Percentiles rank a stretch among this genome's conserved stretches.
Conservation (phyloP, 2,113 vertebrate species). For the Halcyon malimbica region DNA sequence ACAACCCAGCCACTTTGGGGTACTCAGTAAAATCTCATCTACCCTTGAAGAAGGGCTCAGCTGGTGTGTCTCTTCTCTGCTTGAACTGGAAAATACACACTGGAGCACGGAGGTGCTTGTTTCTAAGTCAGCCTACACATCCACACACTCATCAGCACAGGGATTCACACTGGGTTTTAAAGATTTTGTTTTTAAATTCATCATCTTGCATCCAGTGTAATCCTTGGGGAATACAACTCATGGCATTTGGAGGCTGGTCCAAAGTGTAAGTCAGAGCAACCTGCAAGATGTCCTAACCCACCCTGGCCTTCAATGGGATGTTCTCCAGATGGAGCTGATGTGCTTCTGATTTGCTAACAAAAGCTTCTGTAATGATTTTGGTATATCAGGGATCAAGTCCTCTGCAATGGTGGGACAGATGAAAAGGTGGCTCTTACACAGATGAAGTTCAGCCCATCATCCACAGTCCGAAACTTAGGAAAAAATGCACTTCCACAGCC, state of each 20-base stretch:
- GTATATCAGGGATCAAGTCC: accelerated
- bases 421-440: background rate
- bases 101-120: background rate
- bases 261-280: background rate
- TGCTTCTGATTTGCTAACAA: background rate
- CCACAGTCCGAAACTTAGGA: background rate
- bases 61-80: background rate
- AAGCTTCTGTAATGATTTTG: background rate
- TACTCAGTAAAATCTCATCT: background rate
- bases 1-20: background rate
- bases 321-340: background rate
- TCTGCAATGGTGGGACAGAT: background rate
- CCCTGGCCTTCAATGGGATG: background rate
- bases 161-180: background rate
- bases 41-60: background rate
- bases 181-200: background rate
- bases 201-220: background rate
- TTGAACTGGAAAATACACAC: background rate
- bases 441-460: background rate
- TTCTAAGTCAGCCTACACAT: background rate
- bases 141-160: background rate
- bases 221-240: background rate
- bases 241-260: background rate
- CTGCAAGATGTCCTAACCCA: background rate
- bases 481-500: background rate